Base-by-base conservation (phyloP, 1,140 invertebrate genomes). In the Drosophila orosa region DNA sequence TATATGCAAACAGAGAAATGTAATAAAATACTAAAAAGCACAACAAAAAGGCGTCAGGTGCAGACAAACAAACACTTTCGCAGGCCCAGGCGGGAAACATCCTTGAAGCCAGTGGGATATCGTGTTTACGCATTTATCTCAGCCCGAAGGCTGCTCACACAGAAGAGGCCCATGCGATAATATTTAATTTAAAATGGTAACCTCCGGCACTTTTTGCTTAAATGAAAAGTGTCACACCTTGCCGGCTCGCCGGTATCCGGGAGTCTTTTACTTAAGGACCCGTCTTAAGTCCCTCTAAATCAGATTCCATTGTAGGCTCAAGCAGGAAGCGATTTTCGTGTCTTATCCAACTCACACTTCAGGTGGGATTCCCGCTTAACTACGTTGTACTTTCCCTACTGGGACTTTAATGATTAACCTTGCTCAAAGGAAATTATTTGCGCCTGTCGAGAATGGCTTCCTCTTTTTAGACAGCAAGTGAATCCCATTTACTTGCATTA, bases 171-270 rank as follows among this genome's bases (percentile, higher is more conserved):
- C 61, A 52, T 44, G 71, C 61, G 59, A 48, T 60, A 79, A 84
- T 76, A 84, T 84, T 76, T 83, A 84, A 84, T 84, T 84, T 84
- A 72, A 83, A 84, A 76, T 80, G 52, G 62, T 62, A 58, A 42
- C 80, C 72, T 42, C 60, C 27, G 48, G 76, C 76, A 58, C 31
- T 67, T 78, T 66, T 60, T 47, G 58, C 54, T 60, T 74, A 82
- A 82, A 74, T 74, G 44, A 74, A 65, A 63, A 67, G 59, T 74
- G 59, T 74, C 72, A 65, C 72, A 63, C 71, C 71, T 40, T 40
- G 29, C 29, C 44, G 56, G 52, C 13, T 39, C 9, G 37, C 29
- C 48, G 19, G 27, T 44, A 39, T 58, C 12, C 19, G 8, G 33
- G 29, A 63, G 72, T 62, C 45, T 47, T 48, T 57, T 27, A 37